Evolutionary conservation across 1,140 invertebrate genomes (phyloP).

Genomic region (Euglossa dilemma): DNA sequence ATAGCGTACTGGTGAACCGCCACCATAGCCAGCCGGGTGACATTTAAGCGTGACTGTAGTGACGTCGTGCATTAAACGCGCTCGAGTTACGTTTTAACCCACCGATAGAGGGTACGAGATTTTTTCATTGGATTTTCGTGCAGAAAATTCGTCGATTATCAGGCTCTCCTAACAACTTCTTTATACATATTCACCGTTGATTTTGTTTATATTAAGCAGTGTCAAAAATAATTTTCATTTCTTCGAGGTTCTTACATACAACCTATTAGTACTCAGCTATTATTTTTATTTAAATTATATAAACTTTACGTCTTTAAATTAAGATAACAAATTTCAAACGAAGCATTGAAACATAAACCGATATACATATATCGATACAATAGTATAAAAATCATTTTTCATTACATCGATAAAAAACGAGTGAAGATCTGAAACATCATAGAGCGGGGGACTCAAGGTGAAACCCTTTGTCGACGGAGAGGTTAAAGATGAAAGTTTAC

Average conservation of each 20-base stretch:
- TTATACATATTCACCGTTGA: too few relatives aligned
- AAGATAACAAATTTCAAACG: neutral
- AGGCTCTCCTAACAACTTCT: accelerated
- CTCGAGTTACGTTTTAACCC: neutral
- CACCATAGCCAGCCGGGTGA: conserved; percentile 5
- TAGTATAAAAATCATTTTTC: neutral
- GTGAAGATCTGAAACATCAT: neutral
- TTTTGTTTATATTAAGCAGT: neutral
- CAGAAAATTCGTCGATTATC: neutral
- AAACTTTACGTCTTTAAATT: too few relatives aligned
- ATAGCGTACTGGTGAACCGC: conserved; percentile 22
- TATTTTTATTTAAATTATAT: too few relatives aligned
- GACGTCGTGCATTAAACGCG: neutral
- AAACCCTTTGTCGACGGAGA: neutral
- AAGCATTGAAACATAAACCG: neutral
- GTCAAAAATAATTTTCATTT: neutral
- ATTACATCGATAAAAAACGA: neutral
- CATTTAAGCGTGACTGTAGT: conserved; percentile 21
- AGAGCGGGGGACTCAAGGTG: neutral
- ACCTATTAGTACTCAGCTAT: too few relatives aligned
- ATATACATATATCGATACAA: neutral
- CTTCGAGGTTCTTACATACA: too few relatives aligned
- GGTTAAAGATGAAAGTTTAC: conserved; percentile 33
- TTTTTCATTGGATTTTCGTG: too few relatives aligned
- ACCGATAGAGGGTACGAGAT: too few relatives aligned